Conservation (phyloP, 2,797 vertebrate genomes). For the Acrocephalus scirpaceus region DNA sequence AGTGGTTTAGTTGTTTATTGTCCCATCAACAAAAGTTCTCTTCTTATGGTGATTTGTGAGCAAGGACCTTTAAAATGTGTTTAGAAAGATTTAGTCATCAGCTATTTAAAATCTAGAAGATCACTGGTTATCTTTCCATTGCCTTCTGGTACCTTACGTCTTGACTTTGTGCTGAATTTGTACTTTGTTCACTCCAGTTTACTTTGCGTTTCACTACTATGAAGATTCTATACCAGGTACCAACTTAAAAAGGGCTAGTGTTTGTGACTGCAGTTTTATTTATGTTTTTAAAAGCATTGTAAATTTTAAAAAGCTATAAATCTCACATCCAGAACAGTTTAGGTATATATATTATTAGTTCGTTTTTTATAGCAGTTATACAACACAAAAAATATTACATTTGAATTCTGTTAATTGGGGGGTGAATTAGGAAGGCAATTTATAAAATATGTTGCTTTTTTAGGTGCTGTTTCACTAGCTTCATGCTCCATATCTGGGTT, state of each 20-base stretch:
- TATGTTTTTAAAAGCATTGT: neutral
- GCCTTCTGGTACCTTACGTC: neutral
- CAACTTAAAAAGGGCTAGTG: neutral
- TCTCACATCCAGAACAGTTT: neutral
- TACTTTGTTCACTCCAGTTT: neutral
- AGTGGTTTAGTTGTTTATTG: conserved; percentile 48
- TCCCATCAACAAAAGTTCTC: neutral
- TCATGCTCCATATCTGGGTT: conserved; percentile 86
- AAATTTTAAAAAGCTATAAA: neutral
- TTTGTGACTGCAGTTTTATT: neutral
- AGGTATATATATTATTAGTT: neutral
- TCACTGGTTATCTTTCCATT: neutral
- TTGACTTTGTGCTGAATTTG: neutral
- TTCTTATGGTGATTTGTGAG: neutral
- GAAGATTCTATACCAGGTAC: neutral
- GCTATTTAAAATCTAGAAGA: neutral
- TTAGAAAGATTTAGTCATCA: neutral
- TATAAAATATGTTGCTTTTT: conserved; percentile 47
- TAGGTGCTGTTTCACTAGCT: conserved; percentile 81
- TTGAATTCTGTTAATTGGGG: neutral
- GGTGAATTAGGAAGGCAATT: neutral
- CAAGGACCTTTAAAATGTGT: neutral
- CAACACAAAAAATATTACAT: neutral
- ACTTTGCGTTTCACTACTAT: conserved; percentile 17
- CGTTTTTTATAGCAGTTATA: neutral